These are phyloP conservation scores for Anarsia innoxiella DNA, from an alignment of 2,888 invertebrate genomes.

Conservation along the genomic window DNA sequence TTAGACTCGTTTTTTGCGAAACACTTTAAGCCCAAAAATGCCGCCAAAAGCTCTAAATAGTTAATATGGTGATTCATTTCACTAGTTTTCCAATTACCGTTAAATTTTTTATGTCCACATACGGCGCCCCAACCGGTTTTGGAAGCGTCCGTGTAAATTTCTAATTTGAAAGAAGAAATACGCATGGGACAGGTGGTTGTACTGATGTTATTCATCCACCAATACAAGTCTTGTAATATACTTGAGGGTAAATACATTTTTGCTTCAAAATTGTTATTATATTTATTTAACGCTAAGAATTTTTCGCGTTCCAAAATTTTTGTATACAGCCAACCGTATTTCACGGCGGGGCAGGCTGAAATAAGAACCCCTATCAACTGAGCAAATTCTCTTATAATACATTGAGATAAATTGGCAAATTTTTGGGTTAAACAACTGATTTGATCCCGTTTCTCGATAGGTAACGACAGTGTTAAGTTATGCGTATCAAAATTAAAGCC, in stretches of 20 bases:
- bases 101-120: neutral
- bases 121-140: neutral
- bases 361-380: constrained; percentile 11
- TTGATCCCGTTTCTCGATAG: constrained; percentile 9
- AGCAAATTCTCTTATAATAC: constrained; percentile 12
- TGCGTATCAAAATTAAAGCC: constrained; percentile 6
- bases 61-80: neutral
- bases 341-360: constrained; percentile 10
- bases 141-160: constrained; percentile 5
- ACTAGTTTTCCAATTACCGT: neutral
- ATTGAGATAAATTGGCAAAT: constrained; percentile 6
- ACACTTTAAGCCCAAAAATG: constrained; percentile 1
- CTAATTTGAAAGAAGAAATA: neutral
- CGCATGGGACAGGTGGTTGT: neutral
- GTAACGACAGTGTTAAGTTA: constrained; percentile 9
- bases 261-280: constrained; percentile 1
- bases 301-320: constrained; percentile 16
- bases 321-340: constrained; percentile 15
- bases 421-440: constrained; percentile 9
- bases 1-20: neutral
- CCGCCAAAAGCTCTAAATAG: constrained; percentile 2
- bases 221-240: constrained; percentile 1
- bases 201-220: neutral
- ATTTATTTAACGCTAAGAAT: constrained; percentile 7
- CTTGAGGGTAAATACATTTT: neutral